Conservation (phyloP, 2,797 vertebrate species). For the Yasuhikotakia modesta region DNA sequence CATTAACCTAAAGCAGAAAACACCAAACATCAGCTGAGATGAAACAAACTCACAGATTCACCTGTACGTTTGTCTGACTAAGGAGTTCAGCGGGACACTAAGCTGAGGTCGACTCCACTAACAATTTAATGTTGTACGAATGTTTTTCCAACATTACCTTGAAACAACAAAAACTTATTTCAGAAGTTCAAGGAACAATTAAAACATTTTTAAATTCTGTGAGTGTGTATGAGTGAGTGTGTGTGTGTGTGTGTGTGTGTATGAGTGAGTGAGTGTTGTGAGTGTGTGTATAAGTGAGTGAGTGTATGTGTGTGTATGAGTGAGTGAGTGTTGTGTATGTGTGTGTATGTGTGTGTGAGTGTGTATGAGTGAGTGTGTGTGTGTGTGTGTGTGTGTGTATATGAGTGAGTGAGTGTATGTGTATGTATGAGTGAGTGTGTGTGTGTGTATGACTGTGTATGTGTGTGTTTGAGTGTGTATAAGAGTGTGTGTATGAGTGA, state of each 20-base stretch:
- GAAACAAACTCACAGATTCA: no score
- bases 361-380: background rate
- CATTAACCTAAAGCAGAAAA: conserved; percentile 37
- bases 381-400: background rate
- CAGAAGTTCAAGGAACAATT: no score
- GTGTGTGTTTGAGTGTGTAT: background rate
- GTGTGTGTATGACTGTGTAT: background rate
- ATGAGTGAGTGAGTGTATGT: no score
- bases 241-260: background rate
- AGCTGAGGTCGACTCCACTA: no score
- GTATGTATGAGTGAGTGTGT: background rate
- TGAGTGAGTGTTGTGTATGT: no score
- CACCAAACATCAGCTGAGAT: background rate
- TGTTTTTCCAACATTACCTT: no score
- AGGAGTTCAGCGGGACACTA: no score
- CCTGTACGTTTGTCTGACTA: no score
- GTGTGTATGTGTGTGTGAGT: background rate
- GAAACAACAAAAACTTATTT: no score
- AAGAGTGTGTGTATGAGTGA: background rate
- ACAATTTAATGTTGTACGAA: no score
- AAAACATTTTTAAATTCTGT: no score
- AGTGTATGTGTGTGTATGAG: background rate
- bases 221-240: background rate
- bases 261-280: no score
- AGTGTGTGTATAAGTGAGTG: background rate